A percentile compares a stretch with the other conserved stretches of the same genome.
These are phyloP conservation scores for Tursiops truncatus DNA, from an alignment of 2,113 vertebrate species.

Conservation along the genomic window DNA sequence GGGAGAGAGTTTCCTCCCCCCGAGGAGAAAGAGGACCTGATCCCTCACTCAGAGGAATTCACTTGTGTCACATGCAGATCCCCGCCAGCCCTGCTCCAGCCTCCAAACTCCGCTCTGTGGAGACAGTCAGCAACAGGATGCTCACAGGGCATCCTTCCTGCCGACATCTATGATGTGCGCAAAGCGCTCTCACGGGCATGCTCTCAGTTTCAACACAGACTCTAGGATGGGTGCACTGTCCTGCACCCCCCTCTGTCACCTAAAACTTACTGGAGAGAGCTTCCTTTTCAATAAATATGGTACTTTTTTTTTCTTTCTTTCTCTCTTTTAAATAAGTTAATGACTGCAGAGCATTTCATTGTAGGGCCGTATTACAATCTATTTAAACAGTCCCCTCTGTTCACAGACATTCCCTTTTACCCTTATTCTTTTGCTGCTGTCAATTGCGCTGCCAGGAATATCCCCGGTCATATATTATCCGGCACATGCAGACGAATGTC, in stretches of 20 bases:
- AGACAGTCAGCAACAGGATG: rapidly evolving
- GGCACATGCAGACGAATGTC: too few species aligned
- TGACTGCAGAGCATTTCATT: rapidly evolving
- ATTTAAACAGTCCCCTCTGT: rapidly evolving
- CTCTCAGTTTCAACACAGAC: rapidly evolving
- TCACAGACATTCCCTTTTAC: too few species aligned
- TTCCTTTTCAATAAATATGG: background rate
- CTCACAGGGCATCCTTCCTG: rapidly evolving
- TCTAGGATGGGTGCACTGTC: rapidly evolving
- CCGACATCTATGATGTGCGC: background rate
- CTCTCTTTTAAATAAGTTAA: background rate
- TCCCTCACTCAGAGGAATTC: background rate
- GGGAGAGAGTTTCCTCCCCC: rapidly evolving
- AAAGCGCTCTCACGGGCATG: rapidly evolving
- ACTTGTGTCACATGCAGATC: rapidly evolving
- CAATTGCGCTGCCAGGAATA: rapidly evolving
- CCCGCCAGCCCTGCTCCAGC: background rate
- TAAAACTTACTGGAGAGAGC: rapidly evolving
- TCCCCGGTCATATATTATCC: rapidly evolving
- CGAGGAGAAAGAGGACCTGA: too few species aligned
- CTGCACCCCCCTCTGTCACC: background rate
- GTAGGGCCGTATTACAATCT: rapidly evolving
- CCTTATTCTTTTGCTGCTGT: rapidly evolving
- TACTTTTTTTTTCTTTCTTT: too few species aligned
- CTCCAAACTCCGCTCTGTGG: background rate